A percentile compares a stretch with the other conserved stretches of the same genome.
Conservation (phyloP, 2,797 vertebrate genomes). For the Leptodactylus fallax region DNA sequence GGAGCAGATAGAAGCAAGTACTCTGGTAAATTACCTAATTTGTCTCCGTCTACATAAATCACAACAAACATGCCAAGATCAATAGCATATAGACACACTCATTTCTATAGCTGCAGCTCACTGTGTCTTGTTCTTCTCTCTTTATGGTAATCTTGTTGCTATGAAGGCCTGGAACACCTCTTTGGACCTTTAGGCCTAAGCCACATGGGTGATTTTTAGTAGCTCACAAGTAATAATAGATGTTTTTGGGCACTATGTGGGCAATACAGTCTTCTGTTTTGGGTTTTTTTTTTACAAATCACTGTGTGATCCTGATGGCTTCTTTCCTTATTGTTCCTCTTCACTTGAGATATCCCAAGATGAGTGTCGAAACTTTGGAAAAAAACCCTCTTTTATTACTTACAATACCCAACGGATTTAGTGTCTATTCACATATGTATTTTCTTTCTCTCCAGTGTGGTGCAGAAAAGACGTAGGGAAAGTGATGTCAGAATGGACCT, state of each 20-base stretch:
- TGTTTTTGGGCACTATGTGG: neutral
- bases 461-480: too few relatives aligned
- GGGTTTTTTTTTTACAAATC: neutral
- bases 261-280: neutral
- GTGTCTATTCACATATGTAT: too few relatives aligned
- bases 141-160: neutral
- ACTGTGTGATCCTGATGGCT: neutral
- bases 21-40: constrained; percentile 6
- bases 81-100: constrained; percentile 4
- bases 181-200: neutral
- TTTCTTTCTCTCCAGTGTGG: too few relatives aligned
- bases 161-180: neutral
- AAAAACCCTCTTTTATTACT: too few relatives aligned
- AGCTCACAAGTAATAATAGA: neutral
- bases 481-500: too few relatives aligned
- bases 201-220: neutral
- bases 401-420: too few relatives aligned
- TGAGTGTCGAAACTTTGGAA: too few relatives aligned
- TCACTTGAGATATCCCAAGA: too few relatives aligned
- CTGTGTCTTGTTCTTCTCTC: too few relatives aligned
- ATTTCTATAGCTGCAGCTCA: neutral
- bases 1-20: neutral
- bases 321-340: too few relatives aligned
- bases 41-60: constrained; percentile 20
- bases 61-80: neutral